phyloP scores from a whole-genome alignment of 1,140 invertebrate genomes.

The Apocrypta bakeri region DNA sequence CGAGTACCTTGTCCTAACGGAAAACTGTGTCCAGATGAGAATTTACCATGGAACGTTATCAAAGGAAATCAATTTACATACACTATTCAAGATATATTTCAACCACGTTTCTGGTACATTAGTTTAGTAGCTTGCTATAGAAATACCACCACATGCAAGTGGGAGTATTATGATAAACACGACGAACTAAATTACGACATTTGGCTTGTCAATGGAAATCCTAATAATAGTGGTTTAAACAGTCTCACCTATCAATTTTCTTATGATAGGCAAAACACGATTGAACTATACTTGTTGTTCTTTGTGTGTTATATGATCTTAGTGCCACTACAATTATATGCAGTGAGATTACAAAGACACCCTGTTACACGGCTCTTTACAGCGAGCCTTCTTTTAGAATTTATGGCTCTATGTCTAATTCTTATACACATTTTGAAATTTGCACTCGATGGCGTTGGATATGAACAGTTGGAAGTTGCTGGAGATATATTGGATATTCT shows the following conservation, averaged over 20 bases:
- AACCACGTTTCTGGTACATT: slow-evolving; percentile 97
- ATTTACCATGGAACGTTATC: slow-evolving; percentile 88
- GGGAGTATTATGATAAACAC: slow-evolving; percentile 82
- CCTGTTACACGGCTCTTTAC: slow-evolving; percentile 94
- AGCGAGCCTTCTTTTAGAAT: slow-evolving; percentile 88
- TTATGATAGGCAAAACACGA: slow-evolving; percentile 94
- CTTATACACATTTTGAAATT: slow-evolving; percentile 93
- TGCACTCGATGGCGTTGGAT: slow-evolving; percentile 91
- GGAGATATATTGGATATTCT: slow-evolving; percentile 95
- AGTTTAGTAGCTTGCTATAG: slow-evolving; percentile 94
- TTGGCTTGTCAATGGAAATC: slow-evolving; percentile 97
- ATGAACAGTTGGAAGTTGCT: slow-evolving; percentile 84
- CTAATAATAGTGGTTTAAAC: slow-evolving; percentile 87
- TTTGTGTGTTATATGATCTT: slow-evolving; percentile 91
- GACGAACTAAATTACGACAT: slow-evolving; percentile 90
- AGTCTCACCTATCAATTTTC: slow-evolving; percentile 96
- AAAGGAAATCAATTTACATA: slow-evolving; percentile 94
- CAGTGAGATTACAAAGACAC: slow-evolving; percentile 89
- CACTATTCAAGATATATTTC: slow-evolving; percentile 89
- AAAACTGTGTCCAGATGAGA: slow-evolving; percentile 90
- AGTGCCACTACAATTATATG: slow-evolving; percentile 92
- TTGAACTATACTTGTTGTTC: slow-evolving; percentile 94
- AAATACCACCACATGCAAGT: slow-evolving; percentile 85
- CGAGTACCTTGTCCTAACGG: slow-evolving; percentile 88
- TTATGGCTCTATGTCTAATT: slow-evolving; percentile 89